A percentile compares a stretch with the other conserved stretches of the same genome.
Conservation (phyloP, 1,140 invertebrate genomes). For the Drosophila neocordata region DNA sequence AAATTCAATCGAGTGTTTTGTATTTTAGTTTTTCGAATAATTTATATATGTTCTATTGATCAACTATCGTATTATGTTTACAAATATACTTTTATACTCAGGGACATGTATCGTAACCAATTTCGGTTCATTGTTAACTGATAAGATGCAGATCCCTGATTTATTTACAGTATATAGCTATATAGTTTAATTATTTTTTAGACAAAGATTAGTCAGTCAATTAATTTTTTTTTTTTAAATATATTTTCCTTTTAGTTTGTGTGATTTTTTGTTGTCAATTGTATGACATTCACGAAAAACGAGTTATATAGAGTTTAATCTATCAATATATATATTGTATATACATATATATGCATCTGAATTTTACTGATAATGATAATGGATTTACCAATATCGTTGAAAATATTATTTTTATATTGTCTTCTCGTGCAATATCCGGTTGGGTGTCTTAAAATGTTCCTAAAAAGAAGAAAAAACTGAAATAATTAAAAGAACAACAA, state of each 20-base stretch:
- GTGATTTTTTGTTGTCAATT: constrained; percentile 7
- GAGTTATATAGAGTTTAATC: not conserved
- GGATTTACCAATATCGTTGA: not conserved
- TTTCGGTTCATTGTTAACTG: not conserved
- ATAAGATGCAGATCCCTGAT: constrained; percentile 2
- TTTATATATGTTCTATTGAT: constrained; percentile 21
- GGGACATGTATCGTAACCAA: not conserved
- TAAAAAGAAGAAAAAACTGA: not conserved
- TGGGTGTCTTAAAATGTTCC: not conserved
- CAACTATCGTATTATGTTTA: constrained; percentile 23
- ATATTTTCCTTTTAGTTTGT: constrained; percentile 1
- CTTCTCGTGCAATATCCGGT: not conserved
- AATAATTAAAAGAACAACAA: not conserved
- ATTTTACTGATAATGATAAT: not conserved
- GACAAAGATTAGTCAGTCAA: constrained; percentile 6
- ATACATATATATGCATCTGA: no score
- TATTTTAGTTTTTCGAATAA: not conserved
- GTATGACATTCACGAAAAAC: not conserved
- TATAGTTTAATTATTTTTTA: constrained; percentile 2
- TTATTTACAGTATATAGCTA: not conserved
- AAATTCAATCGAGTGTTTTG: constrained; percentile 3
- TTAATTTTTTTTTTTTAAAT: not conserved
- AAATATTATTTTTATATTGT: not conserved
- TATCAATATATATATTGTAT: not conserved
- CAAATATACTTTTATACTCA: constrained; percentile 1